These are phyloP conservation scores for Mystacides longicornis DNA, from an alignment of 2,888 invertebrate species.

Conservation along the genomic window DNA sequence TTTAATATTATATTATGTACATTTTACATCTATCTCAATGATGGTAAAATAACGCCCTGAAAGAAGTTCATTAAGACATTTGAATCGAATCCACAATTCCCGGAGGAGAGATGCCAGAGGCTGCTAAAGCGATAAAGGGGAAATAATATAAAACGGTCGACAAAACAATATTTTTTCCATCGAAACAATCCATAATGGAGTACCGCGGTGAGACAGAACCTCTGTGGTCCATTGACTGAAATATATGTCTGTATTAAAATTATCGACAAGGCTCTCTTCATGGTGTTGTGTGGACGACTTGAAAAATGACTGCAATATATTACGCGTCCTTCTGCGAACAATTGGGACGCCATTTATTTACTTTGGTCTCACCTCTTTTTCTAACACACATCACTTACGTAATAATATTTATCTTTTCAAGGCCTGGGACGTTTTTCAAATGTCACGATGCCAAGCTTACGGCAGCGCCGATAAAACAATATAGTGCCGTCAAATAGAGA, in stretches of 20 bases:
- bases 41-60: too few species aligned
- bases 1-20: too few species aligned
- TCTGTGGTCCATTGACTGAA: not conserved
- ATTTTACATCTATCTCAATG: too few species aligned
- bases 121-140: too few species aligned
- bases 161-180: too few species aligned
- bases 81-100: too few species aligned
- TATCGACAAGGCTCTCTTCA: not conserved
- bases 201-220: not conserved
- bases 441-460: not conserved
- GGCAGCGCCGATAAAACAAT: not conserved
- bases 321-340: slow-evolving; percentile 1
- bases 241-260: not conserved
- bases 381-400: not conserved
- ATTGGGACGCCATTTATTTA: slow-evolving; percentile 1
- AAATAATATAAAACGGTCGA: too few species aligned
- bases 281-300: not conserved
- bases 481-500: too few species aligned
- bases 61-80: too few species aligned
- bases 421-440: not conserved
- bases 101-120: too few species aligned
- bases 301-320: slow-evolving; percentile 1
- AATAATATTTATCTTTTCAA: not conserved
- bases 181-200: too few species aligned
- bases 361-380: slow-evolving; percentile 1